Evolutionary conservation across 2,888 invertebrate genomes (phyloP).

Genomic region (Watsonalla cultraria): DNA sequence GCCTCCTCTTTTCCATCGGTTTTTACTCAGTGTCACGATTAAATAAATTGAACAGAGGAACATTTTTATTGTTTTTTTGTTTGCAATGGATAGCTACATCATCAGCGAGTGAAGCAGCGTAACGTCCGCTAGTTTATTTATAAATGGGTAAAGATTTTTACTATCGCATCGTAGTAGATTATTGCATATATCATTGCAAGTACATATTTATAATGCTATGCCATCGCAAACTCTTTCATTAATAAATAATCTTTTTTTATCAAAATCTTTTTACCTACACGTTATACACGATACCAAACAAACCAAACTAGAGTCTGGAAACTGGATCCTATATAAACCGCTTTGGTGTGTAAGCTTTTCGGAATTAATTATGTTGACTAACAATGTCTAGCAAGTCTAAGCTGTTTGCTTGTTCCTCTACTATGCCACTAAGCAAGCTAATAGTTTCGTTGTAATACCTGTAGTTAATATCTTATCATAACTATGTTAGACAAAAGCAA

Average conservation of each 20-base stretch:
- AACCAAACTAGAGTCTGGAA: not conserved
- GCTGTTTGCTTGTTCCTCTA: constrained; percentile 21
- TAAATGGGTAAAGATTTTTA: not conserved
- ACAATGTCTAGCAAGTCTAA: constrained; percentile 20
- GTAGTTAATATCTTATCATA: constrained; percentile 1
- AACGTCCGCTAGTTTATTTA: no score
- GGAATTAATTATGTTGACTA: constrained; percentile 24
- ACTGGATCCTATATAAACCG: constrained; percentile 11
- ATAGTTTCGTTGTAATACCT: not conserved
- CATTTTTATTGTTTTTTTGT: no score
- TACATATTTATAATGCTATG: no score
- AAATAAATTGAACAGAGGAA: no score
- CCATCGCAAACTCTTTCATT: no score
- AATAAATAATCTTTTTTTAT: no score
- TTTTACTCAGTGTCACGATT: constrained; percentile 14
- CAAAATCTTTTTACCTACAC: no score
- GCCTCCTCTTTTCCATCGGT: constrained; percentile 19
- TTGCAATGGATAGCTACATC: no score
- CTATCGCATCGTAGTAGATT: not conserved
- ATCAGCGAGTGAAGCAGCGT: no score
- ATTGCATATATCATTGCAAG: no score
- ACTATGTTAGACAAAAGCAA: no score
- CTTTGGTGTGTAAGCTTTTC: constrained; percentile 1
- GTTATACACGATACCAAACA: no score
- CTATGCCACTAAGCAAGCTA: not conserved